Evolutionary conservation across 2,113 vertebrate species (phyloP).

Genomic region (Nannospalax galili): DNA sequence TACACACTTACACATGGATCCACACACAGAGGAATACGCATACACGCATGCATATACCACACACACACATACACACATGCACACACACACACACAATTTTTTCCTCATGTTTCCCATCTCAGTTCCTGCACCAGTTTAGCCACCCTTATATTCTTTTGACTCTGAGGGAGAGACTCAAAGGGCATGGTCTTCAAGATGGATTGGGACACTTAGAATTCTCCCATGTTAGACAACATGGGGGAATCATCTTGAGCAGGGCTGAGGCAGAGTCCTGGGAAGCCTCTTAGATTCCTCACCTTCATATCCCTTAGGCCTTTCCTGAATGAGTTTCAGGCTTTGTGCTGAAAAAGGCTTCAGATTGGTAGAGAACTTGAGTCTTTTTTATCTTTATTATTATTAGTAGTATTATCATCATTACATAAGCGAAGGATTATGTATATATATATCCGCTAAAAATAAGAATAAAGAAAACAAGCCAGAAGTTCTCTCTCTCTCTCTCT

Average conservation of each 20-base stretch:
- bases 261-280: background rate
- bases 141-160: background rate
- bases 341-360: background rate
- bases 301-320: background rate
- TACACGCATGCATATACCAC: background rate
- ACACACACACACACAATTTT: no score
- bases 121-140: accelerated
- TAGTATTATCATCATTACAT: background rate
- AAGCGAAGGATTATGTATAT: no score
- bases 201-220: background rate
- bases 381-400: background rate
- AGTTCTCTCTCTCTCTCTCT: no score
- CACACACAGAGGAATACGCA: background rate
- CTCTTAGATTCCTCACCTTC: background rate
- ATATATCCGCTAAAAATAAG: slow-evolving; percentile 11
- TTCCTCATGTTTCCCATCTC: background rate
- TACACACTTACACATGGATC: background rate
- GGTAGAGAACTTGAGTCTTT: background rate
- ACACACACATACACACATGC: background rate
- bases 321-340: background rate
- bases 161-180: background rate
- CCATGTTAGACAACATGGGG: accelerated
- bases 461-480: slow-evolving; percentile 2
- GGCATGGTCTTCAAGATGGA: background rate
- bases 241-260: background rate